Percentiles rank a stretch among this genome's conserved stretches.
Conservation (phyloP, 1,140 invertebrate species). For the Sarcophaga bullata region DNA sequence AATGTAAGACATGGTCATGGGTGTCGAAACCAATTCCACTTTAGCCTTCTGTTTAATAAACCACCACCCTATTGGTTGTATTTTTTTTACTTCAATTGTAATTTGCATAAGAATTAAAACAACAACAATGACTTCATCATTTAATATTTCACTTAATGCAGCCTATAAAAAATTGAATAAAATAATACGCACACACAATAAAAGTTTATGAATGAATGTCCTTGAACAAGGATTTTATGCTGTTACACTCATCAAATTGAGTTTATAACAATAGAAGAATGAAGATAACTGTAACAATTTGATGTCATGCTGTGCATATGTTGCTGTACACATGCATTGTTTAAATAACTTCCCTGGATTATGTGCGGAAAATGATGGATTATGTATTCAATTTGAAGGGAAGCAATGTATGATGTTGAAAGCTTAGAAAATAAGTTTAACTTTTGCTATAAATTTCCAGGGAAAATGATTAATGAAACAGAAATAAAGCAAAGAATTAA, state of each 20-base stretch:
- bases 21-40: not conserved
- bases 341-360: too few relatives aligned
- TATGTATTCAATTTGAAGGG: too few relatives aligned
- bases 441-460: too few relatives aligned
- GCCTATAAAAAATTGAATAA: not conserved
- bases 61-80: not conserved
- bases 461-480: too few relatives aligned
- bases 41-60: not conserved
- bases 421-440: too few relatives aligned
- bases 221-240: constrained; percentile 6
- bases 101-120: not conserved
- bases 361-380: too few relatives aligned
- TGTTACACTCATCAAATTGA: not conserved
- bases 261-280: too few relatives aligned
- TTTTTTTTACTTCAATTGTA: not conserved
- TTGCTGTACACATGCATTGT: too few relatives aligned
- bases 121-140: not conserved
- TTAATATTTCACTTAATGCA: not conserved
- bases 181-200: not conserved
- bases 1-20: not conserved
- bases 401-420: too few relatives aligned
- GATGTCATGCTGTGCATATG: too few relatives aligned
- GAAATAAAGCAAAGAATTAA: too few relatives aligned
- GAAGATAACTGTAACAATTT: too few relatives aligned
- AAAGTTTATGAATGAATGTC: not conserved